phyloP scores from a whole-genome alignment of 1,140 invertebrate genomes.

The Melitaea cinxia region DNA sequence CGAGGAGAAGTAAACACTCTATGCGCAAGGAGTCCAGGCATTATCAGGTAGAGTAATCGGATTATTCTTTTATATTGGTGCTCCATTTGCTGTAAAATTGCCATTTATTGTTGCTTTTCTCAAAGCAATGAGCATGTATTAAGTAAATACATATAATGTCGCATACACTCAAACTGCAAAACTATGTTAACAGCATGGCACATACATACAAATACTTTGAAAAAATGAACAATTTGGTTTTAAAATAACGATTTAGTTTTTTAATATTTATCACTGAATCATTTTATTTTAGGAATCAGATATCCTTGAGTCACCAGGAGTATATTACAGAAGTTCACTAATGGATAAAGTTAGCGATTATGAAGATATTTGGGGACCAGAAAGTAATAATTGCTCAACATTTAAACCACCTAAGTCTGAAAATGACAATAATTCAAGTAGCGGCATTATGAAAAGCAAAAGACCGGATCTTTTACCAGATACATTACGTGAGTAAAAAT shows the following conservation, averaged over 20 bases:
- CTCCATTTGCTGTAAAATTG: slow-evolving; percentile 30
- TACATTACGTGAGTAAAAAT: slow-evolving; percentile 83
- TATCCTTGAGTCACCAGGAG: slow-evolving; percentile 90
- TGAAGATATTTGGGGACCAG: slow-evolving; percentile 95
- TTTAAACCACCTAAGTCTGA: slow-evolving; percentile 81
- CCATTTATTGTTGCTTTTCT: slow-evolving; percentile 25
- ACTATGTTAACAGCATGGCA: slow-evolving; percentile 24
- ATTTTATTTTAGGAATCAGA: slow-evolving; percentile 88
- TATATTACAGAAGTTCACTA: slow-evolving; percentile 92
- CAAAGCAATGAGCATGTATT: slow-evolving; percentile 21
- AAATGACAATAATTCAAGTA: slow-evolving; percentile 79
- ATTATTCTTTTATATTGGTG: slow-evolving; percentile 18
- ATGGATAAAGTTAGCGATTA: slow-evolving; percentile 97
- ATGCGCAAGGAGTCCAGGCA: slow-evolving; percentile 85
- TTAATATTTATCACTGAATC: not conserved
- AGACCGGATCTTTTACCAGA: slow-evolving; percentile 86
- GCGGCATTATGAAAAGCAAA: slow-evolving; percentile 81
- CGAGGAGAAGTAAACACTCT: slow-evolving; percentile 80
- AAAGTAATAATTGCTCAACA: slow-evolving; percentile 84
- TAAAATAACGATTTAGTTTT: no score
- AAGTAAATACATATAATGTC: slow-evolving; percentile 17
- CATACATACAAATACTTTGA: slow-evolving; percentile 1
- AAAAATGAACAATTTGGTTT: no score
- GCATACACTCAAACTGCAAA: slow-evolving; percentile 26
- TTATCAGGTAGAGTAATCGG: slow-evolving; percentile 80